These are phyloP conservation scores for Gnathonemus longibarbis DNA, from an alignment of 2,113 vertebrate species.

Conservation along the genomic window DNA sequence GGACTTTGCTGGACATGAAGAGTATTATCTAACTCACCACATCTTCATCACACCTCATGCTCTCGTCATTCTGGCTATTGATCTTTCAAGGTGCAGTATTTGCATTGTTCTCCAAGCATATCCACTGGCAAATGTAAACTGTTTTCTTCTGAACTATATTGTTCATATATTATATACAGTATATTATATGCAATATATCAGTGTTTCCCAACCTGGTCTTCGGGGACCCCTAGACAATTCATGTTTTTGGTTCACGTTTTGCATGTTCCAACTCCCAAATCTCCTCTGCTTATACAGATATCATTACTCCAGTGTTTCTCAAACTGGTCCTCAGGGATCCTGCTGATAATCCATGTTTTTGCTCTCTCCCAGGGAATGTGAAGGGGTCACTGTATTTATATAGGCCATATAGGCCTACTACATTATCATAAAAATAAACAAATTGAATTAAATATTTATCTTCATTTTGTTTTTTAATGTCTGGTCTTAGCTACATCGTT, in stretches of 20 bases:
- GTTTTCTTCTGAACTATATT: background rate
- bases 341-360: background rate
- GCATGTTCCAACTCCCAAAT: background rate
- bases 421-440: background rate
- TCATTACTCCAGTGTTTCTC: background rate
- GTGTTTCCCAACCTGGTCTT: background rate
- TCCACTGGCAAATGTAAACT: background rate
- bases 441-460: background rate
- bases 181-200: no score
- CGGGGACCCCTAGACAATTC: background rate
- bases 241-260: background rate
- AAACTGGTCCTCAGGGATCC: background rate
- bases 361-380: background rate
- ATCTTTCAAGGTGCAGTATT: conserved; percentile 47
- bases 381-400: background rate
- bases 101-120: background rate
- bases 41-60: conserved; percentile 62
- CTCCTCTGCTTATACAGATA: background rate
- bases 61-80: conserved; percentile 52
- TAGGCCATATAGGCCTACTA: background rate
- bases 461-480: background rate
- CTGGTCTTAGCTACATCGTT: conserved; percentile 48
- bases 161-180: background rate
- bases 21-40: conserved; percentile 61
- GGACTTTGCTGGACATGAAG: conserved; percentile 65